Conservation (phyloP, 2,888 invertebrate genomes). For the Andrena marginata region DNA sequence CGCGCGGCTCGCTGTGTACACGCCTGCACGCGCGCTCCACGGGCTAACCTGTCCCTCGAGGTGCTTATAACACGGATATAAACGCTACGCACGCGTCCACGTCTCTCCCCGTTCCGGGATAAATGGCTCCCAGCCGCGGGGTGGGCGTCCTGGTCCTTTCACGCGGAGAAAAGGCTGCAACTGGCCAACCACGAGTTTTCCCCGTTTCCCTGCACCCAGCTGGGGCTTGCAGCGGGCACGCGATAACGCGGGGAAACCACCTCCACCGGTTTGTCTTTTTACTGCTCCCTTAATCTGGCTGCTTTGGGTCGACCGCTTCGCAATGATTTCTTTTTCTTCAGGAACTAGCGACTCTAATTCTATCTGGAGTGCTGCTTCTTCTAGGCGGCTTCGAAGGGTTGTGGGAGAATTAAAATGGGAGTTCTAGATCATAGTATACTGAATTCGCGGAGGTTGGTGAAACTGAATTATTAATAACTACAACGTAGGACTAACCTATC, state of each 20-base stretch:
- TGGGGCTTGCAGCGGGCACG: neutral
- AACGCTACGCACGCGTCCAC: conserved; percentile 59
- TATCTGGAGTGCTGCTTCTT: conserved; percentile 5
- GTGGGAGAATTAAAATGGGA: neutral
- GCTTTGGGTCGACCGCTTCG: neutral
- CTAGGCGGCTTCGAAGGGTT: too few relatives aligned
- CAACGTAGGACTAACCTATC: too few relatives aligned
- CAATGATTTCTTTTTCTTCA: neutral
- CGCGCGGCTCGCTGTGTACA: conserved; percentile 5
- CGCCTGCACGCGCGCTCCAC: neutral
- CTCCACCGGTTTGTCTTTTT: conserved; percentile 34
- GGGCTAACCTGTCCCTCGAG: neutral
- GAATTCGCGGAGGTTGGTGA: too few relatives aligned
- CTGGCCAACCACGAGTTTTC: conserved; percentile 11
- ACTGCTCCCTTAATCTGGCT: conserved; percentile 45
- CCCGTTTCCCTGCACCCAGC: conserved; percentile 5
- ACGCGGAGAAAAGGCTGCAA: conserved; percentile 4
- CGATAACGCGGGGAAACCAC: conserved; percentile 36
- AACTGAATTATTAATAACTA: too few relatives aligned
- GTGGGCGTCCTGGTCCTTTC: conserved; percentile 27
- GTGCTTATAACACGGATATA: conserved; percentile 42
- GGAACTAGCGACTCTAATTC: conserved; percentile 34
- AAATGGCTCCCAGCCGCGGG: conserved; percentile 57
- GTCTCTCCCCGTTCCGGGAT: conserved; percentile 32
- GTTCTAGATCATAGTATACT: neutral